Evolutionary conservation across 2,797 vertebrate genomes (phyloP).

Genomic region (Phrynocephalus vlangalii): DNA sequence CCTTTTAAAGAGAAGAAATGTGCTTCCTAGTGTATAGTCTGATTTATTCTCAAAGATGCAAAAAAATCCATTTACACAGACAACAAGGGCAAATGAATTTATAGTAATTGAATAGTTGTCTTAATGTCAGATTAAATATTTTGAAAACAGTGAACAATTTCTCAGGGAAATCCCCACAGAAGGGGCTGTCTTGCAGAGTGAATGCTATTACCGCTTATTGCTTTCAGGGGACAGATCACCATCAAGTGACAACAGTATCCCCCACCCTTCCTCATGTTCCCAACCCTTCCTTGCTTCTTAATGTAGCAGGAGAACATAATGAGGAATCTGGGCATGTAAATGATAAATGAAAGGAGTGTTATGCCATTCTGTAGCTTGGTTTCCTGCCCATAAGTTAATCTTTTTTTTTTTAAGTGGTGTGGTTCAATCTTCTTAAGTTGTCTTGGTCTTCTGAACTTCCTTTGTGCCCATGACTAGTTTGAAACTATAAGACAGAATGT

Average conservation of each 20-base stretch:
- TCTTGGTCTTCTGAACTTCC: conserved; percentile 1
- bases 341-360: not conserved
- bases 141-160: not conserved
- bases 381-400: not conserved
- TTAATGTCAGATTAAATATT: not conserved
- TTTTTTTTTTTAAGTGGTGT: conserved; percentile 19
- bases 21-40: not conserved
- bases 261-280: too few relatives aligned
- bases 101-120: not conserved
- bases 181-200: not conserved
- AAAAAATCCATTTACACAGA: not conserved
- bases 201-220: not conserved
- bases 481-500: conserved; percentile 6
- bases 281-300: not conserved
- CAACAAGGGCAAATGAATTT: conserved; percentile 6
- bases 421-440: conserved; percentile 28
- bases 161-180: not conserved
- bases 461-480: not conserved
- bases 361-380: not conserved
- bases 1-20: conserved; percentile 11
- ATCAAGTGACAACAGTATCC: not conserved
- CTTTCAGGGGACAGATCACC: not conserved
- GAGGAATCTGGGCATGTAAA: not conserved
- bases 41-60: conserved; percentile 23
- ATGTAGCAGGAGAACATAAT: not conserved